Conservation (phyloP, 64 coral and sea anemone genomes). For the Acropora tenuis region DNA sequence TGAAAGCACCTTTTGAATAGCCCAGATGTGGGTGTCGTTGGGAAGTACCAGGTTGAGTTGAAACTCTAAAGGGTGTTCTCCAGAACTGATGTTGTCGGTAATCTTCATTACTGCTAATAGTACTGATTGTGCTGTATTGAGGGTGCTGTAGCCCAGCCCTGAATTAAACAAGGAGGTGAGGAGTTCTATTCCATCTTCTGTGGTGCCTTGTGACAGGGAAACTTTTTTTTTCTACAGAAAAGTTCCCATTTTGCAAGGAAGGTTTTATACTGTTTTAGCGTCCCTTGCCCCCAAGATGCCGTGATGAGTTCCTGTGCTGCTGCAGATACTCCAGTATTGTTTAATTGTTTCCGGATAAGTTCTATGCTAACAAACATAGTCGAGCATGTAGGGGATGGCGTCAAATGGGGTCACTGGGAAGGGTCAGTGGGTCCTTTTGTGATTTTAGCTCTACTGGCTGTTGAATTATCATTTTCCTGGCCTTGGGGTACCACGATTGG, state of each 20-base stretch:
- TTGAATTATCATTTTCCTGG: neutral
- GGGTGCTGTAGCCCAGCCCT: conserved; percentile 45
- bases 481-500: conserved; percentile 24
- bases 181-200: conserved; percentile 27
- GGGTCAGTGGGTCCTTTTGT: conserved; percentile 8
- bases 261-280: conserved; percentile 12
- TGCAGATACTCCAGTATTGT: neutral
- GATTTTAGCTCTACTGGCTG: neutral
- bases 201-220: neutral
- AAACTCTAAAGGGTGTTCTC: conserved; percentile 42
- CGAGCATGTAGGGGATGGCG: conserved; percentile 13
- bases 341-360: conserved; percentile 35
- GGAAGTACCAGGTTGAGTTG: conserved; percentile 47
- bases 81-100: neutral
- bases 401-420: neutral
- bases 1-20: conserved; percentile 11
- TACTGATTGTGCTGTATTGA: conserved; percentile 47
- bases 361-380: conserved; percentile 4
- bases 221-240: conserved; percentile 18
- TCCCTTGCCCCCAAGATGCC: conserved; percentile 35
- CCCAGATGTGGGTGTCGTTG: conserved; percentile 45
- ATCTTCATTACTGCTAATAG: conserved; percentile 33
- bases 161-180: conserved; percentile 14
- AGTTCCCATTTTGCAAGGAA: conserved; percentile 35
- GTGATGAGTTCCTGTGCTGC: neutral